A percentile compares a stretch with the other conserved stretches of the same genome.
phyloP scores from a whole-genome alignment of 2,797 vertebrate species.

The Eurystomus glaucurus region DNA sequence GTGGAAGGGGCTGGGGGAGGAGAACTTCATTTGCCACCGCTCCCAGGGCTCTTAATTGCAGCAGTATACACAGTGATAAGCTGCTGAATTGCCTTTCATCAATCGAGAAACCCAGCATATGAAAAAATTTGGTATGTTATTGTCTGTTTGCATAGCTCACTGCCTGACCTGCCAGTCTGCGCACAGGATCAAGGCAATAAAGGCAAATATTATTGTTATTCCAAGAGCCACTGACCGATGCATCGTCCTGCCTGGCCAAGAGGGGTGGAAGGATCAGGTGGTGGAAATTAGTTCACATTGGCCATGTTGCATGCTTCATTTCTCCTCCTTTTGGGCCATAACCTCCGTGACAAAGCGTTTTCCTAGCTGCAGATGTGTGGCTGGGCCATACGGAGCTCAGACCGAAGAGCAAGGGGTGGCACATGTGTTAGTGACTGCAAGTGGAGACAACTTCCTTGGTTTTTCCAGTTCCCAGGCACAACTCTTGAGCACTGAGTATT shows the following conservation, averaged over 20 bases:
- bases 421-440: fast-evolving
- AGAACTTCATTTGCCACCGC: neutral
- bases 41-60: slow-evolving; percentile 64
- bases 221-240: neutral
- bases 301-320: neutral
- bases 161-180: neutral
- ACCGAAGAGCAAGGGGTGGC: neutral
- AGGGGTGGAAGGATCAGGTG: neutral
- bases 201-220: neutral
- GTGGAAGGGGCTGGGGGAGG: neutral
- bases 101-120: slow-evolving; percentile 25
- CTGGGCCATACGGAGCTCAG: neutral
- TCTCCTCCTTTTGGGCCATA: neutral
- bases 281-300: neutral
- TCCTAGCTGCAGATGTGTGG: neutral
- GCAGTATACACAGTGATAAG: slow-evolving; percentile 10
- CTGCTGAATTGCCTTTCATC: slow-evolving; percentile 48
- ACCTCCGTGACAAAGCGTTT: neutral
- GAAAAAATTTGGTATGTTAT: slow-evolving; percentile 13
- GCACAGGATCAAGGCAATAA: neutral
- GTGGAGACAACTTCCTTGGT: neutral
- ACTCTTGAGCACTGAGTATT: neutral
- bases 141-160: neutral
- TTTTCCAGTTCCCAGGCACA: neutral
- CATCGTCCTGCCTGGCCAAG: neutral